Evolutionary conservation across 2,113 vertebrate genomes (phyloP).

Genomic region (Hassar affinis): DNA sequence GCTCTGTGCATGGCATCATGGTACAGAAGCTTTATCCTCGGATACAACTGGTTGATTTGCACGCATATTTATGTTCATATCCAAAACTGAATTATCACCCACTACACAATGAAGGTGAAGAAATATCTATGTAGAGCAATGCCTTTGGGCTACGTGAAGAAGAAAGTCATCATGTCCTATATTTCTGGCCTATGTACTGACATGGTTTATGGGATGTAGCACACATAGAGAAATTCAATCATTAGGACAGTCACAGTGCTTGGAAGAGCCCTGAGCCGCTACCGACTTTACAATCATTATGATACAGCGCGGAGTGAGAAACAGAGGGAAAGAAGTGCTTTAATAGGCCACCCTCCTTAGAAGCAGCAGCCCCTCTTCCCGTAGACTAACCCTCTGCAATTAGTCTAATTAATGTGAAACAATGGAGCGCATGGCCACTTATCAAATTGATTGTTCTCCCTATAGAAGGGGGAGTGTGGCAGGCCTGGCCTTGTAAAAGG

Average conservation of each 20-base stretch:
- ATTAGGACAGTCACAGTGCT: slow-evolving; percentile 47
- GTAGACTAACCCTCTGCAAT: slow-evolving; percentile 86
- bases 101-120: too few species aligned
- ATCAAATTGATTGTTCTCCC: slow-evolving; percentile 94
- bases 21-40: neutral
- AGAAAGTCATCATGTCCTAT: slow-evolving; percentile 45
- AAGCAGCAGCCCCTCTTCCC: slow-evolving; percentile 76
- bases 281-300: slow-evolving; percentile 43
- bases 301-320: neutral
- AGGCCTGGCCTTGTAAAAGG: slow-evolving; percentile 81
- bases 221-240: slow-evolving; percentile 54
- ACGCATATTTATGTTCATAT: too few species aligned
- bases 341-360: slow-evolving; percentile 56
- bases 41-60: neutral
- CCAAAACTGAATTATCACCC: too few species aligned
- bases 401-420: slow-evolving; percentile 94
- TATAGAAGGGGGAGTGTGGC: slow-evolving; percentile 88
- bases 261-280: slow-evolving; percentile 30
- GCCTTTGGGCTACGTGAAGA: slow-evolving; percentile 42
- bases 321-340: slow-evolving; percentile 21
- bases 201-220: slow-evolving; percentile 52
- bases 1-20: neutral
- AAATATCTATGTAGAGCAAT: slow-evolving; percentile 12
- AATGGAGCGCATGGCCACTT: slow-evolving; percentile 91
- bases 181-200: slow-evolving; percentile 45